Base-by-base conservation (phyloP, 2,888 invertebrate species). In the Harmothoe impar region DNA sequence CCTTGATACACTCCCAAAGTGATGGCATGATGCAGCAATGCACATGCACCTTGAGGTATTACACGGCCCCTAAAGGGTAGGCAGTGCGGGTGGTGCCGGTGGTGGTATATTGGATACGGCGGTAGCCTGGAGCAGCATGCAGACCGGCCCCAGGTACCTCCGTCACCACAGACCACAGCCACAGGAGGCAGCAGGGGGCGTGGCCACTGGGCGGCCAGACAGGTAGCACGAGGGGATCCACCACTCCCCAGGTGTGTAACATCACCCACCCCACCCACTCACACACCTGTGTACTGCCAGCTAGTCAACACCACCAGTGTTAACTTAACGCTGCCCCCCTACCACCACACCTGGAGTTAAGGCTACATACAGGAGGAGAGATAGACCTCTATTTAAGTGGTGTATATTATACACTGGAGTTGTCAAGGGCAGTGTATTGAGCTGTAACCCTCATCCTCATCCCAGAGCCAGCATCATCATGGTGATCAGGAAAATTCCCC, bases 401-500 rank as follows among this genome's bases (percentile, higher is more conserved):
- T n/a, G n/a, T n/a, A n/a, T 43, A 43, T 7, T 43, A 43, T 43
- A 43, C 43, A 43, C 43, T 43, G 43, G 10, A 43, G 43, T 43
- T 7, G 5, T 43, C 43, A n/a, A n/a, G n/a, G n/a, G n/a, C n/a
- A 43, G 43, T 43, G 3, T 43, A 10, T 43, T 43, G 43, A 43
- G 3, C 43, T 7, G 43, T 43, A 43, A n/a, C n/a, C 43, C 43
- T 10, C 43, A 43, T 3, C 43, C 43, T 43, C 43, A 43, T 43
- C 43, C 3, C 5, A 10, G 43, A 43, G 3, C 43, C 43, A 43
- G 43, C 62, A 62, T n/a, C 54, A n/a, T 25, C 54, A 86, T 86
- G 86, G 86, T 86, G n/a, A 86, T 86, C 86, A 86, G 86, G 54
- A 86, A 86, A 31, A 5, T 86, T 33, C 86, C 52, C 54, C 25